Base-by-base conservation (phyloP, 2,888 invertebrate genomes). In the Lordiphosa fenestrarum region DNA sequence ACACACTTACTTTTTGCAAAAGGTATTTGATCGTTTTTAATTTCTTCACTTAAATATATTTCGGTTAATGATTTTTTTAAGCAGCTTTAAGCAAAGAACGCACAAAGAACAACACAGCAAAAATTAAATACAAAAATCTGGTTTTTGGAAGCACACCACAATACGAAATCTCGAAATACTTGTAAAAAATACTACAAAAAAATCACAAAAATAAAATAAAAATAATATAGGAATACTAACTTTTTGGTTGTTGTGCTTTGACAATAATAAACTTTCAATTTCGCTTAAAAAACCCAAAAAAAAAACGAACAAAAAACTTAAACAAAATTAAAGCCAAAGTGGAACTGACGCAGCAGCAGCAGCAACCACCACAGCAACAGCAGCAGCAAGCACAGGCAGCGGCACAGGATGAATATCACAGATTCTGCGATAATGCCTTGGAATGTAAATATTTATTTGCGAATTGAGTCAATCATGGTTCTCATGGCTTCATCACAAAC, bases 361-460 rank as follows among this genome's bases (percentile, higher is more conserved):
- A 51, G 41, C 53, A 12, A 6, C 25, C 3, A 3, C 19, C 19
- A 15, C 51, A 60, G 25, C 54, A 51, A 42, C 49, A 46, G 6
- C 37, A 36, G 25, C 25, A 25, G 63, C 62, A 25, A 25, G 25
- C 25, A 25, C 25, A 5, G 53, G 59, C 82, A 83, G 85, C 88
- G 71, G 77, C 67, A 55, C 92, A 93, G 89, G 93, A 94, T 90
- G 95, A 95, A 90, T 94, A 94, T 90, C 94, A 94, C 89, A 93
- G 93, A 90, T 94, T 94, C 91, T 94, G 93, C 91, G 94, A 94
- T 90, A 92, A 93, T 87, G 93, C 94, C 87, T 92, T 95, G 80
- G 95, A 95, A 92, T 94, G 94, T 94, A 94, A 90, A 88, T 88
- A 88, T 88, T 62, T 53, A n/a, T 57, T 25, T 35, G 42, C 57